Evolutionary conservation across 2,888 invertebrate species (phyloP), one percentile per base, ranked within the genome.

Genomic region (Eupeodes luniger): DNA sequence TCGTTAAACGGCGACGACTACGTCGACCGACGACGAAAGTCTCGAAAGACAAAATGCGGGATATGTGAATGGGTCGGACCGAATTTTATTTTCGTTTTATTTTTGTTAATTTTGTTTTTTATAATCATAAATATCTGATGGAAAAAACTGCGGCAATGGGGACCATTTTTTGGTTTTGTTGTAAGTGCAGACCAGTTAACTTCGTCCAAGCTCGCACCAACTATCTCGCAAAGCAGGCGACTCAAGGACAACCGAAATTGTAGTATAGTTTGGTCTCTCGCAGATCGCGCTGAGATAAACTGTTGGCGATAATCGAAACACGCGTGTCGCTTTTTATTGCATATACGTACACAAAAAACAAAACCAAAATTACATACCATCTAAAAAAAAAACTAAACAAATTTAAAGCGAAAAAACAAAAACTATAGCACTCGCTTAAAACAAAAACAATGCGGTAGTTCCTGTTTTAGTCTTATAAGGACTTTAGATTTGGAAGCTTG

Each of bases 251-350:
- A 88, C 75, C 69, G 70, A 88, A 85, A 88, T 81, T 88, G 88
- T 70, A 75, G 4, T 40, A 40, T 9, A 27, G 6, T 40, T 7
- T 62, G 69, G 81, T 81, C 70, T 55, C 85, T 62, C 81, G 74
- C 55, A 81, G 88, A 88, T 88, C 77, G 88, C 88, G 88, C 85
- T 78, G 78, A 88, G 88, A 88, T 88, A 88, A 87, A 87, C 84
- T 80, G 84, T 77, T 87, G 87, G 87, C 77, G 84, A 87, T 87
- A 87, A 87, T 84, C 87, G 80, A 84, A 87, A 87, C 87, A 84
- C 87, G 84, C 84, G 84, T 87, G 84, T 87, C 84, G 80, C 75
- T 87, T 87, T 87, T 87, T 87, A 84, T 87, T 84, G 80, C 80
- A 80, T 61, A 62, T 40, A 53, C 62, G 55, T 70, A 72, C 12